Percentiles rank a stretch among this genome's conserved stretches.
phyloP scores from a whole-genome alignment of 2,888 invertebrate genomes.

The Nasonia oneida region DNA sequence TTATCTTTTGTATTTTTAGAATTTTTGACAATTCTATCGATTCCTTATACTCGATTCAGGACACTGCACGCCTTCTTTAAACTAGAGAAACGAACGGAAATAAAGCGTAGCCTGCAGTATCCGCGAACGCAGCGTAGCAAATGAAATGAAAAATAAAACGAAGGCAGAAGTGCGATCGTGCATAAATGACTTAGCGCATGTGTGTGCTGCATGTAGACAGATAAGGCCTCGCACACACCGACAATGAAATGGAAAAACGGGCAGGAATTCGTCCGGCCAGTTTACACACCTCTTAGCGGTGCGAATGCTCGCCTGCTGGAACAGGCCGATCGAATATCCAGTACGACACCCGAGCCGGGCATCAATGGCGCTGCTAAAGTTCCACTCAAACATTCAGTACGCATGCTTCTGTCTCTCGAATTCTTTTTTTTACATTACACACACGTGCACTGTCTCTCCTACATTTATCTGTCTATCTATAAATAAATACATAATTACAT shows the following conservation, averaged over 20 bases:
- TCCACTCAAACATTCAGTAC: slow-evolving; percentile 75
- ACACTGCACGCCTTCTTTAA: slow-evolving; percentile 16
- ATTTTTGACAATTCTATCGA: slow-evolving; percentile 23
- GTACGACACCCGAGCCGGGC: slow-evolving; percentile 74
- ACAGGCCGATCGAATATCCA: slow-evolving; percentile 75
- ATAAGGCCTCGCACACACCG: slow-evolving; percentile 69
- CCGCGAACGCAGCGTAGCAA: slow-evolving; percentile 64
- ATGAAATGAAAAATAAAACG: slow-evolving; percentile 40
- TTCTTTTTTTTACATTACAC: slow-evolving; percentile 23
- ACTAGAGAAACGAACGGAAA: background rate
- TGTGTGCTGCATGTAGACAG: slow-evolving; percentile 78
- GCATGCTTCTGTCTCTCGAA: slow-evolving; percentile 72
- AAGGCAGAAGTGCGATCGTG: slow-evolving; percentile 65
- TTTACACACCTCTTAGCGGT: slow-evolving; percentile 74
- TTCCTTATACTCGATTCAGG: slow-evolving; percentile 42
- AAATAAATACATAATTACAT: background rate
- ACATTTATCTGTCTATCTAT: slow-evolving; percentile 5
- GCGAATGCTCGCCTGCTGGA: slow-evolving; percentile 76
- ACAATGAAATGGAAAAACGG: slow-evolving; percentile 76
- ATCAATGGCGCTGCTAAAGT: slow-evolving; percentile 73
- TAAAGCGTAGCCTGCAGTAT: slow-evolving; percentile 56
- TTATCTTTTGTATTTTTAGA: slow-evolving; percentile 16
- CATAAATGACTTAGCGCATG: slow-evolving; percentile 73
- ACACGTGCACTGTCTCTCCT: slow-evolving; percentile 10
- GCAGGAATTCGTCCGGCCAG: slow-evolving; percentile 75